These are phyloP conservation scores for Olivierus martensii DNA, from an alignment of 1,140 invertebrate genomes.

Conservation along the genomic window DNA sequence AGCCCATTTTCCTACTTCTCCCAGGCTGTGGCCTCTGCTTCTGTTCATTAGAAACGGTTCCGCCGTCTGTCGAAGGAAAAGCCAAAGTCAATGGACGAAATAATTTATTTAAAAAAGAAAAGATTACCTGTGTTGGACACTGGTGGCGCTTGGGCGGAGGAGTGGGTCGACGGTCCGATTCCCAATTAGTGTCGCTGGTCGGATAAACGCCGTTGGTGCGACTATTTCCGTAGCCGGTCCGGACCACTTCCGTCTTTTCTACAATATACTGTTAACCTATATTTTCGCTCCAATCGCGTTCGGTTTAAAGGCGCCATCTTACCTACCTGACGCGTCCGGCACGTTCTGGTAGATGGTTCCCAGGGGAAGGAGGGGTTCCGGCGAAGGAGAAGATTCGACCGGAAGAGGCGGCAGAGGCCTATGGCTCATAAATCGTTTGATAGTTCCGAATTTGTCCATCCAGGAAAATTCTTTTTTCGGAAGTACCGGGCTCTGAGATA, in stretches of 20 bases:
- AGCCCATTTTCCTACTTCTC: neutral
- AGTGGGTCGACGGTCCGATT: neutral
- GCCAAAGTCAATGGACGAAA: neutral
- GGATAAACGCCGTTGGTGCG: neutral
- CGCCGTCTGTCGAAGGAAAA: neutral
- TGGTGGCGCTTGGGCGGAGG: neutral
- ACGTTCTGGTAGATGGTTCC: neutral
- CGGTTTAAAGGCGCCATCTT: too few relatives aligned
- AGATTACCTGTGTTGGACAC: neutral
- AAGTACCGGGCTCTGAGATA: conserved; percentile 19
- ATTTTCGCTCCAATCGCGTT: too few relatives aligned
- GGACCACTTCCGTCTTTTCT: too few relatives aligned
- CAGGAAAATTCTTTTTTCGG: conserved; percentile 27
- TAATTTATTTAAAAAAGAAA: neutral
- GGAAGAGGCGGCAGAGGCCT: conserved; percentile 36
- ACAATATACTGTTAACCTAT: too few relatives aligned
- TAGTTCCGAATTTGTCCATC: conserved; percentile 34
- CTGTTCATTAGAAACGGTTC: neutral
- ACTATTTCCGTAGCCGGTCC: too few relatives aligned
- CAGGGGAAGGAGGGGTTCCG: neutral
- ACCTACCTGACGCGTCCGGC: too few relatives aligned
- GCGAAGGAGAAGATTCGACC: neutral
- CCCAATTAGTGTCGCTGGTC: neutral
- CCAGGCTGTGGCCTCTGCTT: neutral
- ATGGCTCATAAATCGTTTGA: conserved; percentile 34